Evolutionary conservation across 2,888 invertebrate genomes (phyloP).

Genomic region (Andrena trimmerana): DNA sequence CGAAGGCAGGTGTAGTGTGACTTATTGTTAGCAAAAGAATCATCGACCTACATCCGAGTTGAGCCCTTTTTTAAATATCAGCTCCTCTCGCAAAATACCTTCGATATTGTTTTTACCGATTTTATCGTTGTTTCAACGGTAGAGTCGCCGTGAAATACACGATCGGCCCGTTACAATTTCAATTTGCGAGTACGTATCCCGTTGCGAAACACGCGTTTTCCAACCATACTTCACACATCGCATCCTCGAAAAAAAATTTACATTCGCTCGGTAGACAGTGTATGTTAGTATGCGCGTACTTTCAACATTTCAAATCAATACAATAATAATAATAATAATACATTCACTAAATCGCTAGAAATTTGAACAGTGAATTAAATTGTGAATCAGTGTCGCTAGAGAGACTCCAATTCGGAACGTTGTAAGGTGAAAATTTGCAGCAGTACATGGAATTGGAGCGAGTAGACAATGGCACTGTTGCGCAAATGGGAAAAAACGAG

Average conservation of each 20-base stretch:
- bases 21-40: too few species aligned
- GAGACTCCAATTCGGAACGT: too few species aligned
- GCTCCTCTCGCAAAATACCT: not conserved
- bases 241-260: not conserved
- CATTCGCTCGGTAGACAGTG: not conserved
- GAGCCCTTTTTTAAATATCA: not conserved
- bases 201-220: not conserved
- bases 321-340: too few species aligned
- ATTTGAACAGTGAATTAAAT: too few species aligned
- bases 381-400: too few species aligned
- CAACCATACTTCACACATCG: not conserved
- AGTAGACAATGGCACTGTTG: not conserved
- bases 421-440: too few species aligned
- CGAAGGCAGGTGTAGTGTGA: too few species aligned
- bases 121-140: not conserved
- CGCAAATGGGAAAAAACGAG: not conserved
- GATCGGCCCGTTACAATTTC: conserved; percentile 7
- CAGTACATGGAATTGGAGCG: too few species aligned
- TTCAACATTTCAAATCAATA: too few species aligned
- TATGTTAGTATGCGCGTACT: too few species aligned
- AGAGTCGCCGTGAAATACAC: not conserved
- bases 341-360: too few species aligned
- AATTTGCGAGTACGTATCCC: conserved; percentile 5
- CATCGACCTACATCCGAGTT: not conserved
- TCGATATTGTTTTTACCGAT: not conserved